Evolutionary conservation across 2,113 vertebrate species (phyloP).

Genomic region (Pontoporia blainvillei): DNA sequence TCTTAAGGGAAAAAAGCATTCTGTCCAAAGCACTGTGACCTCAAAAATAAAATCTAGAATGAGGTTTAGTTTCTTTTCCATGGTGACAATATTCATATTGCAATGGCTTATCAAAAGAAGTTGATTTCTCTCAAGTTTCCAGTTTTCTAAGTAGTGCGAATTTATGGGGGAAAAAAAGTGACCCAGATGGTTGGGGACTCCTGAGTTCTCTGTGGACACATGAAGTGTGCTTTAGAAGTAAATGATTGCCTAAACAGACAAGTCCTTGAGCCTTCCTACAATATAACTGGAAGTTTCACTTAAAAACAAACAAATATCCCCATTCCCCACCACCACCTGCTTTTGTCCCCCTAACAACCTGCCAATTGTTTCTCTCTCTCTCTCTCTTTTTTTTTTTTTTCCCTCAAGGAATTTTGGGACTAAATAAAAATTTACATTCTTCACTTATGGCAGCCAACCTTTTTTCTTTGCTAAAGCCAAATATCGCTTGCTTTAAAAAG

Average conservation of each 20-base stretch:
- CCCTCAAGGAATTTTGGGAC: slow-evolving; percentile 6
- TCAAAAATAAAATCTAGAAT: background rate
- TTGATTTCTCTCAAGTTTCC: background rate
- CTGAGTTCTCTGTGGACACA: background rate
- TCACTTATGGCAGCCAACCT: background rate
- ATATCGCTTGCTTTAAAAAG: background rate
- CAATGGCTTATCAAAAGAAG: background rate
- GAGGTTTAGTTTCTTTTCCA: background rate
- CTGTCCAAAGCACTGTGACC: background rate
- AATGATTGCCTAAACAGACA: background rate
- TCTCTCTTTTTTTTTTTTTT: background rate
- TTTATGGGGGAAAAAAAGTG: background rate
- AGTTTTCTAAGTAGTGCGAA: background rate
- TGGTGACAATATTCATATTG: background rate
- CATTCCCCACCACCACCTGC: rapidly evolving
- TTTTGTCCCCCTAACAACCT: background rate
- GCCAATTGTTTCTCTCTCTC: background rate
- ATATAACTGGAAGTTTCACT: background rate
- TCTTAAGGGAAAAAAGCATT: background rate
- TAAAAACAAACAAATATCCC: background rate
- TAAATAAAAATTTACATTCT: background rate
- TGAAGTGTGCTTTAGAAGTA: background rate
- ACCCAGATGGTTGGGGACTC: background rate
- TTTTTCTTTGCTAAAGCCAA: background rate
- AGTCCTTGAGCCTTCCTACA: background rate